Percentiles rank a stretch among this genome's conserved stretches.
Conservation (phyloP, 2,113 vertebrate species). For the Dipodomys merriami region DNA sequence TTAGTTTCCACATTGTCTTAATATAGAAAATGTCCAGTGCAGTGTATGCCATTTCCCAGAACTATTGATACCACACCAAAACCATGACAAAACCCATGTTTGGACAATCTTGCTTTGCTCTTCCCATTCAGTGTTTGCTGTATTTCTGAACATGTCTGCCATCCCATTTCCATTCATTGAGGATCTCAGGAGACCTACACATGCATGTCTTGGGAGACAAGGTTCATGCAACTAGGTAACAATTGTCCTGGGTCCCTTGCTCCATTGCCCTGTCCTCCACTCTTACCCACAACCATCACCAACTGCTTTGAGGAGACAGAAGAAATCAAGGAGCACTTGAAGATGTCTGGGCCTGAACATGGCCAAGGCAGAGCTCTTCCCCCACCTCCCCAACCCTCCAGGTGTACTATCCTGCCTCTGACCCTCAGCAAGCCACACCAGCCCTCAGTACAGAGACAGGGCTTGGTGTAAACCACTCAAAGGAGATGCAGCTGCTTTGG, state of each 20-base stretch:
- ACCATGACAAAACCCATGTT: fast-evolving
- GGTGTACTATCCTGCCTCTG: fast-evolving
- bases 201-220: neutral
- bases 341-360: fast-evolving
- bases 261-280: neutral
- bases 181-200: fast-evolving
- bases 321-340: neutral
- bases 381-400: fast-evolving
- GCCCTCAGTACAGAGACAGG: neutral
- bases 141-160: neutral
- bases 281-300: neutral
- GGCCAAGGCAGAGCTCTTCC: neutral
- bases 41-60: neutral
- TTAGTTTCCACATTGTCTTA: neutral
- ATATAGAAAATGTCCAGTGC: neutral
- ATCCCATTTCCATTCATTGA: neutral
- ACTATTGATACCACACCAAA: neutral
- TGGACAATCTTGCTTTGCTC: neutral
- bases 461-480: too few relatives aligned
- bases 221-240: fast-evolving
- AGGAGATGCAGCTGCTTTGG: neutral
- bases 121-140: neutral
- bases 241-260: neutral
- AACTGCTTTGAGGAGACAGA: too few relatives aligned
- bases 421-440: neutral